A percentile compares a stretch with the other conserved stretches of the same genome.
Evolutionary conservation across 1,140 invertebrate genomes (phyloP).

Genomic region (Yoshiicerus persimilis): DNA sequence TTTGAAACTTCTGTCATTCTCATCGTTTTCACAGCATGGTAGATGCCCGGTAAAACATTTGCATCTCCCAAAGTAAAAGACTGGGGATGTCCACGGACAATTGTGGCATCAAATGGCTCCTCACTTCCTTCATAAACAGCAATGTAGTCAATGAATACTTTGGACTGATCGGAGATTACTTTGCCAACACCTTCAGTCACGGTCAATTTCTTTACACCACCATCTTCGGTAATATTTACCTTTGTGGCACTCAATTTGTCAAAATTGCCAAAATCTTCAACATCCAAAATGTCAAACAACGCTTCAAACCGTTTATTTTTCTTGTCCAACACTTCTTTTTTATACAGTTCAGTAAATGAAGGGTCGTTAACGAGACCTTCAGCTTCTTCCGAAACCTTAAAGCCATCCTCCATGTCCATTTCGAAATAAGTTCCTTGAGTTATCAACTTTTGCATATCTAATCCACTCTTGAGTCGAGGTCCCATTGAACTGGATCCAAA

Average conservation of each 20-base stretch:
- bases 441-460: not conserved
- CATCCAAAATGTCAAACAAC: not conserved
- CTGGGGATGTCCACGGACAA: not conserved
- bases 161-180: not conserved
- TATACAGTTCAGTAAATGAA: not conserved
- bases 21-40: not conserved
- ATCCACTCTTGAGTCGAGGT: not conserved
- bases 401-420: not conserved
- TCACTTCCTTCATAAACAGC: not conserved
- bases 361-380: not conserved
- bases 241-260: not conserved
- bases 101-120: conserved; percentile 40
- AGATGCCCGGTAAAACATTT: not conserved
- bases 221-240: not conserved
- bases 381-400: not conserved
- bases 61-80: not conserved
- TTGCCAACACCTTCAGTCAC: not conserved
- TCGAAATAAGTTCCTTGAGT: not conserved
- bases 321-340: not conserved
- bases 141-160: not conserved
- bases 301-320: not conserved
- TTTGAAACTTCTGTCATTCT: not conserved
- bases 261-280: not conserved
- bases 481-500: not conserved
- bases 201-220: not conserved